Evolutionary conservation across 1,140 invertebrate genomes (phyloP).

Genomic region (Danaus plexippus): DNA sequence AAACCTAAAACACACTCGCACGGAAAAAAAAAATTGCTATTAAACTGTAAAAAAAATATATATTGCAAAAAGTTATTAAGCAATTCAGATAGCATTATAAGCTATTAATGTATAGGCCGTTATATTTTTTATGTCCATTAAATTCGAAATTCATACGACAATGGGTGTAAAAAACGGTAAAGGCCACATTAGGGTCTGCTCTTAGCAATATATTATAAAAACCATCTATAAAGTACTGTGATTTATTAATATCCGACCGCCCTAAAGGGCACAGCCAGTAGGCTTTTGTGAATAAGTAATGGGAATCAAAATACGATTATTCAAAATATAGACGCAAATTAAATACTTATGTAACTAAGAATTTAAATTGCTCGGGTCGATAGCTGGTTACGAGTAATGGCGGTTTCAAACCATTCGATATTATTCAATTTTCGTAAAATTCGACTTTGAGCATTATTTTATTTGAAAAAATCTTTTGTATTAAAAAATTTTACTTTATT

Average conservation of each 20-base stretch:
- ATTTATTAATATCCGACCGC: constrained; percentile 14
- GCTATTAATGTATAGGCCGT: too few species aligned
- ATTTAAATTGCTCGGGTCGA: too few species aligned
- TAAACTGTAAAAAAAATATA: too few species aligned
- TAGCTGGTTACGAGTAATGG: too few species aligned
- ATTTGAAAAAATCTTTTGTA: too few species aligned
- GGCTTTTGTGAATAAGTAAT: constrained; percentile 18
- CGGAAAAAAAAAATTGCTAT: too few species aligned
- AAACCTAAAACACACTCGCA: constrained; percentile 72
- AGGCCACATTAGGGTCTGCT: constrained; percentile 5
- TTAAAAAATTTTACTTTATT: too few species aligned
- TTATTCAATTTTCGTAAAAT: too few species aligned
- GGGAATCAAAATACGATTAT: constrained; percentile 10
- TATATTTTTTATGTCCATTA: too few species aligned
- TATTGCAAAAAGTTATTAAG: not conserved
- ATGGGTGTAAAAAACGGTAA: constrained; percentile 5
- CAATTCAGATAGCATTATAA: constrained; percentile 3
- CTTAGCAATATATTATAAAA: constrained; percentile 11
- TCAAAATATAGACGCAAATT: constrained; percentile 5
- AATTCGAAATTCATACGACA: not conserved
- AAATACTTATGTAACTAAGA: too few species aligned
- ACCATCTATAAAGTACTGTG: constrained; percentile 5
- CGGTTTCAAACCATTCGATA: too few species aligned
- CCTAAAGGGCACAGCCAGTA: constrained; percentile 12
- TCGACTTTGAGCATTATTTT: too few species aligned